phyloP scores from a whole-genome alignment of 2,888 invertebrate genomes.

The Chouioia cunea region DNA sequence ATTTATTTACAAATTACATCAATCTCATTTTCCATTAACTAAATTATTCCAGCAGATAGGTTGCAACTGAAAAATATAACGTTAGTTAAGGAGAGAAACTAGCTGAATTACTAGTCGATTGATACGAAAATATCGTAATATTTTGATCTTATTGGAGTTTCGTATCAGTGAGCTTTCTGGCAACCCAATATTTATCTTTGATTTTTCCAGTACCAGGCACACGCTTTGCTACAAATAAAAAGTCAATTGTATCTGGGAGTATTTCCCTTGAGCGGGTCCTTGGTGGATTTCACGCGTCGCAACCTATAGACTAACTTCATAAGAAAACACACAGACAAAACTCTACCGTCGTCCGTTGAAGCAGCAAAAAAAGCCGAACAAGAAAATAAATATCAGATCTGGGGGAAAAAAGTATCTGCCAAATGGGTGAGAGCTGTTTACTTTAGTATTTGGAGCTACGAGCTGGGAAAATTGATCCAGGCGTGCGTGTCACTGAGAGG shows the following conservation, averaged over 20 bases:
- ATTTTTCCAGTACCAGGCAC: conserved; percentile 6
- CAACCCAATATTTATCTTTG: conserved; percentile 24
- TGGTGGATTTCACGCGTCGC: too few species aligned
- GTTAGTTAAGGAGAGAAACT: neutral
- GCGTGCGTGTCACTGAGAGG: neutral
- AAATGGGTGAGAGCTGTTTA: neutral
- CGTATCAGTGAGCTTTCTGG: neutral
- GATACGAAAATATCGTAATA: neutral
- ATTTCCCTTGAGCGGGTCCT: neutral
- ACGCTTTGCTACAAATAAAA: neutral
- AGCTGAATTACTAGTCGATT: too few species aligned
- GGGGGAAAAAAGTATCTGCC: neutral
- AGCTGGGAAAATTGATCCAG: conserved; percentile 22
- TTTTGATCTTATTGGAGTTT: conserved; percentile 27
- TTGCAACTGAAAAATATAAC: neutral
- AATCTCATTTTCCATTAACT: too few species aligned
- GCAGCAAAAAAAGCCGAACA: neutral
- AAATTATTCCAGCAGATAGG: neutral
- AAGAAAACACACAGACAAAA: neutral
- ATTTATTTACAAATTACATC: too few species aligned
- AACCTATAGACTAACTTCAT: too few species aligned
- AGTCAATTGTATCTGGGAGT: conserved; percentile 3
- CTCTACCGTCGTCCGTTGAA: neutral
- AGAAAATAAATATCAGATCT: conserved; percentile 19
- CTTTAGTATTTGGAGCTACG: neutral